Evolutionary conservation across 2,797 vertebrate genomes (phyloP).

Genomic region (Tiaroga cobitis): DNA sequence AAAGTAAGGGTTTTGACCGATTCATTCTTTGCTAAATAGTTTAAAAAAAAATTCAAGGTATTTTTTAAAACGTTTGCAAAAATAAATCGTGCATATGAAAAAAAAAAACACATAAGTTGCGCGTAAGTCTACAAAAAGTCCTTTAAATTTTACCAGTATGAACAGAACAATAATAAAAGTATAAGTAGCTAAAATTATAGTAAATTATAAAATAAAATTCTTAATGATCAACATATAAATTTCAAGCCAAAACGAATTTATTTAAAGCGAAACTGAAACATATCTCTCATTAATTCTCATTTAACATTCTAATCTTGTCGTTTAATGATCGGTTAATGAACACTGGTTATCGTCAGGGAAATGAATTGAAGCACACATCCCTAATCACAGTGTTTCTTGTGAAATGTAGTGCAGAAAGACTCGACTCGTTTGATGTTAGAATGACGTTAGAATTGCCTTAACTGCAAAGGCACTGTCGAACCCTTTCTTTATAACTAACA

Average conservation of each 20-base stretch:
- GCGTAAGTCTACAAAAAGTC: background rate
- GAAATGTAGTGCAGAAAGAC: background rate
- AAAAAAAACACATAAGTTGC: background rate
- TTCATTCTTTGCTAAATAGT: background rate
- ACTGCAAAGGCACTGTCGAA: no score
- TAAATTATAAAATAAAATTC: background rate
- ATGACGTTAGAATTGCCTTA: no score
- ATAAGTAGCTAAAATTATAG: background rate
- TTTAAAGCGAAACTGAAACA: background rate
- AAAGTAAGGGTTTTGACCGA: background rate
- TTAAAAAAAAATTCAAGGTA: no score
- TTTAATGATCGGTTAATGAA: no score
- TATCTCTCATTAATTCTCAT: background rate
- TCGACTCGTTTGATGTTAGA: no score
- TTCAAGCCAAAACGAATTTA: background rate
- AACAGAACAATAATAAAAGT: background rate
- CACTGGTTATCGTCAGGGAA: background rate
- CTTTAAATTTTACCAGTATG: background rate
- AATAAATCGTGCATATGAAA: background rate
- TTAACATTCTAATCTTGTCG: no score
- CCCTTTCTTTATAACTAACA: background rate
- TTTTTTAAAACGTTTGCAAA: background rate
- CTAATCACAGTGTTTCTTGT: background rate
- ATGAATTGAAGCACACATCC: no score
- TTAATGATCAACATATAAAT: background rate